Evolutionary conservation across 2,888 invertebrate genomes (phyloP).

Genomic region (Serrognathus titanus): DNA sequence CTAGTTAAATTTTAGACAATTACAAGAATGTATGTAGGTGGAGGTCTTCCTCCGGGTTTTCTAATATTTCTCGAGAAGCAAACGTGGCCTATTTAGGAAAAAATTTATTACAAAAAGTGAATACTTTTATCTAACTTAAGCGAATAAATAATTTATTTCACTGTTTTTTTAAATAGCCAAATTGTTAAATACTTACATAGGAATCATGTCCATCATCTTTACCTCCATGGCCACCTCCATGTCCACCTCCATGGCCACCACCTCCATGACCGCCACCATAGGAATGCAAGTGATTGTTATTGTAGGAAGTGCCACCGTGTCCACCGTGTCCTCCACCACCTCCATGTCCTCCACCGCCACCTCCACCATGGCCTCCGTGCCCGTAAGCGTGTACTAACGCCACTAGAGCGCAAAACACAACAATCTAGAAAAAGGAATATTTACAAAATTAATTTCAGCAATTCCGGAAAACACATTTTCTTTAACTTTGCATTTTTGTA

Average conservation of each 20-base stretch:
- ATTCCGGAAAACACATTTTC: neutral
- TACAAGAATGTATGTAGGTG: too few relatives aligned
- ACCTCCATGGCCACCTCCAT: slow-evolving; percentile 6
- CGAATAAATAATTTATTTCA: too few relatives aligned
- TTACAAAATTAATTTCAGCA: neutral
- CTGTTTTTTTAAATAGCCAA: neutral
- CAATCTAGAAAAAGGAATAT: neutral
- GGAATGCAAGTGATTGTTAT: neutral
- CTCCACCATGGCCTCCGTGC: neutral
- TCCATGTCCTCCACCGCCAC: neutral
- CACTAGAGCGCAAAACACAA: neutral
- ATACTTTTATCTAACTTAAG: too few relatives aligned
- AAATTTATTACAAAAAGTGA: too few relatives aligned
- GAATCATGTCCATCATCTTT: slow-evolving; percentile 10
- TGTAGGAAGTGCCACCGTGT: neutral
- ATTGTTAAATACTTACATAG: slow-evolving; percentile 4
- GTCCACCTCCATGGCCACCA: slow-evolving; percentile 7
- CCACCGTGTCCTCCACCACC: neutral
- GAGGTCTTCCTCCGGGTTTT: too few relatives aligned
- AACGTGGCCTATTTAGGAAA: too few relatives aligned
- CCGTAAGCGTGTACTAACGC: neutral
- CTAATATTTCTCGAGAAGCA: too few relatives aligned
- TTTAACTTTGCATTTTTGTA: neutral
- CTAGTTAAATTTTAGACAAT: too few relatives aligned
- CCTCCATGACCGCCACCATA: slow-evolving; percentile 11